phyloP scores from a whole-genome alignment of 2,888 invertebrate species.

The Glaucopsyche alexis region DNA sequence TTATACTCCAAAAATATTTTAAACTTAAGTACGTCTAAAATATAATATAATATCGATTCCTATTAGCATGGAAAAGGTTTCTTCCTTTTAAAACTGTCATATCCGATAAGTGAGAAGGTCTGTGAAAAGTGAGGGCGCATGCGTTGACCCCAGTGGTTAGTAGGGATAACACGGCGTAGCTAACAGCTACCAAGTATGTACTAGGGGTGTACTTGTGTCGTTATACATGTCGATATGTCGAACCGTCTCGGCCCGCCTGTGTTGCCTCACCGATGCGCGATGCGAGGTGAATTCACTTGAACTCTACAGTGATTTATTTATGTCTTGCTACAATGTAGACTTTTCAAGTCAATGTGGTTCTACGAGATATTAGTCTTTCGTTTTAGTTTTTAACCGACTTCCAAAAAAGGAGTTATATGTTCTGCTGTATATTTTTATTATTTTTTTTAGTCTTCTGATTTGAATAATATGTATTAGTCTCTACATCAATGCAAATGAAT shows the following conservation, averaged over 20 bases:
- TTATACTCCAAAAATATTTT: no score
- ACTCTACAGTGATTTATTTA: constrained; percentile 16
- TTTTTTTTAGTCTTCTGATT: background rate
- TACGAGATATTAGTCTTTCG: background rate
- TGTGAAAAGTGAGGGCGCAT: constrained; percentile 47
- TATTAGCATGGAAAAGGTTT: background rate
- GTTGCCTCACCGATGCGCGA: constrained; percentile 24
- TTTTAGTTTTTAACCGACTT: no score
- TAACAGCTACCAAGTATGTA: constrained; percentile 42
- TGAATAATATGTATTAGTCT: background rate
- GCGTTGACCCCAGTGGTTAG: constrained; percentile 55
- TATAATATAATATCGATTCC: no score
- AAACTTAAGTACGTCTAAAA: no score
- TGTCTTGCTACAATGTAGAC: background rate
- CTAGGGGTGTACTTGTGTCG: constrained; percentile 39
- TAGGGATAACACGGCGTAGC: constrained; percentile 43
- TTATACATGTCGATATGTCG: constrained; percentile 32
- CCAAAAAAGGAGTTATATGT: no score
- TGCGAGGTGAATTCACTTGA: constrained; percentile 26
- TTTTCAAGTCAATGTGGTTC: background rate
- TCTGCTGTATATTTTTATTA: no score
- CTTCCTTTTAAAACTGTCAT: constrained; percentile 7
- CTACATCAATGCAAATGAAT: background rate
- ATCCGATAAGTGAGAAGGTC: constrained; percentile 36
- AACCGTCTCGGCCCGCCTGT: constrained; percentile 29